Base-by-base conservation (phyloP, 1,140 invertebrate genomes). In the Mizuhopecten yessoensis region DNA sequence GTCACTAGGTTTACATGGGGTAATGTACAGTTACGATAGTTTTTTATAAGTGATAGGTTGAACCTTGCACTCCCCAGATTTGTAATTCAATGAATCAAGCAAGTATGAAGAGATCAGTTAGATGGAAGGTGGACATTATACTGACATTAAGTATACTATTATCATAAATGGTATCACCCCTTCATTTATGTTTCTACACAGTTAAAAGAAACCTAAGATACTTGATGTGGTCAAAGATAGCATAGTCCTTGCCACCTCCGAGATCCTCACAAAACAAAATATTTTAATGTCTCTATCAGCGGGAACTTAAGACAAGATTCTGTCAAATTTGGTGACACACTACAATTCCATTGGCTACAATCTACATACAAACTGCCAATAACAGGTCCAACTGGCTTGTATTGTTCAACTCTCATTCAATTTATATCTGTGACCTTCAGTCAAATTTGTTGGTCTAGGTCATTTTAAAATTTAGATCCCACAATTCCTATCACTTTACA, bases 31-130 rank as follows among this genome's bases (percentile, higher is more conserved):
- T 13, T 7, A 39, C 36, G 13, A 39, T 13, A 39, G 36, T 39
- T 39, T 39, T 75, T 75, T n/a, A 75, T 75, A 29, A 3, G 9
- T 5, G 23, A 75, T 17, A 42, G 36, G 42, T 89, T n/a, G 17
- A 45, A 89, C 42, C 39, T 36, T 34, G 9, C 42, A 13, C 42
- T 45, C 0, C 17, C 34, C 11, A 15, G n/a, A 86, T 90, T 36
- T 34, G 34, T 75, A 75, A 75, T 75, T 75, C 57, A 75, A 75
- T 5, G 2, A 75, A 75, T 75, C 57, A n/a, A n/a, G n/a, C 2
- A 75, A 17, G n/a, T n/a, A 75, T 75, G n/a, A 75, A 75, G 57
- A 75, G 57, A 75, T 75, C 57, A 75, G 57, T 75, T n/a, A 17
- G 57, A 75, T 75, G 57, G 29, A 75, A n/a, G 57, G 57, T 75